Conservation (phyloP, 2,888 invertebrate species). For the Amblyjoppa proteus region DNA sequence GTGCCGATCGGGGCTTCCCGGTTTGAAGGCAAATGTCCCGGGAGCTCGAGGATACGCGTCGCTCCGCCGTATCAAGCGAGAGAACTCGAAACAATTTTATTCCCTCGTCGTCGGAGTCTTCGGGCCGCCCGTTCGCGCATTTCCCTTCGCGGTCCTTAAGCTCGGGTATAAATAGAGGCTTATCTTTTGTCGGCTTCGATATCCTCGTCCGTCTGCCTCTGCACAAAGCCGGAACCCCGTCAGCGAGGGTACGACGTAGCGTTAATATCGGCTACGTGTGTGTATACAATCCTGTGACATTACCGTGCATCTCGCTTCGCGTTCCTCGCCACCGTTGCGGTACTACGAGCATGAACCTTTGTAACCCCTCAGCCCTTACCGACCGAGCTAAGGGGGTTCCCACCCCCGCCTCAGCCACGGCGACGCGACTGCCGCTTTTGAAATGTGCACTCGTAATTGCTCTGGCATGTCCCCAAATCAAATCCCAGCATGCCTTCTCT, state of each 20-base stretch:
- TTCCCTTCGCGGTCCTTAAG: slow-evolving; percentile 76
- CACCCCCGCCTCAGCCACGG: slow-evolving; percentile 28
- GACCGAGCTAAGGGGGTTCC: slow-evolving; percentile 64
- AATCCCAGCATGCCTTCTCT: slow-evolving; percentile 62
- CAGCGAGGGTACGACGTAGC: slow-evolving; percentile 65
- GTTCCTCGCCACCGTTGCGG: slow-evolving; percentile 48
- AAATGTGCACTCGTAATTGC: slow-evolving; percentile 83
- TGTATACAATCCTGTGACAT: slow-evolving; percentile 27
- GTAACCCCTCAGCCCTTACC: slow-evolving; percentile 57
- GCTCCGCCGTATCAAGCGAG: slow-evolving; percentile 12
- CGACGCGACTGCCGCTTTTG: slow-evolving; percentile 73
- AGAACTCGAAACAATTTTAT: slow-evolving; percentile 64
- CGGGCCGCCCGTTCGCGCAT: slow-evolving; percentile 42
- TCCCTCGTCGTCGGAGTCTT: slow-evolving; percentile 52
- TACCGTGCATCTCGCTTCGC: slow-evolving; percentile 49
- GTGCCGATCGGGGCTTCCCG: slow-evolving; percentile 22
- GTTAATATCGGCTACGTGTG: slow-evolving; percentile 10
- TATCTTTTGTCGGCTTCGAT: slow-evolving; percentile 83
- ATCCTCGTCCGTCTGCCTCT: slow-evolving; percentile 62
- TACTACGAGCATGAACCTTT: slow-evolving; percentile 56
- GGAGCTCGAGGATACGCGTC: neutral
- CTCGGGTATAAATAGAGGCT: slow-evolving; percentile 83
- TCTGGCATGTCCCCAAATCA: slow-evolving; percentile 80
- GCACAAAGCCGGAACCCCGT: slow-evolving; percentile 64
- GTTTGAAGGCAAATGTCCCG: slow-evolving; percentile 22